Conservation (phyloP, 2,888 invertebrate species). For the Nebria brevicollis region DNA sequence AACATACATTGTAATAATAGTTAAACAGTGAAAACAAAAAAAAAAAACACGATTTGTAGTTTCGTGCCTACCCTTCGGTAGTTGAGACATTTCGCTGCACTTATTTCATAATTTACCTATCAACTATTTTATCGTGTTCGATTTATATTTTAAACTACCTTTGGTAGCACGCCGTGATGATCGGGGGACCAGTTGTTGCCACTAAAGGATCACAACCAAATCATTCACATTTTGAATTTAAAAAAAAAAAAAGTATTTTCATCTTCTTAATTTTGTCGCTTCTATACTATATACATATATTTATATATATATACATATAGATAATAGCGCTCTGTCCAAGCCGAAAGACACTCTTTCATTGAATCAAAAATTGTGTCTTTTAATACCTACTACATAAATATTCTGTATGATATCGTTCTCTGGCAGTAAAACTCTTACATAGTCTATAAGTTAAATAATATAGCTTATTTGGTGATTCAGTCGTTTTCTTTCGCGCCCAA, state of each 20-base stretch:
- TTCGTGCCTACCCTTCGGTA: not conserved
- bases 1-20: not conserved
- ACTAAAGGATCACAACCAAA: constrained; percentile 33
- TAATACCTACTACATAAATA: not conserved
- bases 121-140: not conserved
- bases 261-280: not conserved
- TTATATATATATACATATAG: too few relatives aligned
- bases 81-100: not conserved
- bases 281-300: not conserved
- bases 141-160: constrained; percentile 37
- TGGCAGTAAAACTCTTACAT: not conserved
- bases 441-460: not conserved
- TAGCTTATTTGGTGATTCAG: not conserved
- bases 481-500: not conserved
- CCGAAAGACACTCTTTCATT: not conserved
- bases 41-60: not conserved
- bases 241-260: not conserved
- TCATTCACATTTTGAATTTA: not conserved
- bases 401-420: not conserved
- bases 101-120: not conserved
- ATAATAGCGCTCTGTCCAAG: not conserved
- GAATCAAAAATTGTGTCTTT: constrained; percentile 1
- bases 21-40: not conserved
- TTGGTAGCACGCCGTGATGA: constrained; percentile 44
- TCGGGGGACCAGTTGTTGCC: constrained; percentile 47